phyloP scores from a whole-genome alignment of 2,797 vertebrate genomes.

The Halcyon leucocephala region DNA sequence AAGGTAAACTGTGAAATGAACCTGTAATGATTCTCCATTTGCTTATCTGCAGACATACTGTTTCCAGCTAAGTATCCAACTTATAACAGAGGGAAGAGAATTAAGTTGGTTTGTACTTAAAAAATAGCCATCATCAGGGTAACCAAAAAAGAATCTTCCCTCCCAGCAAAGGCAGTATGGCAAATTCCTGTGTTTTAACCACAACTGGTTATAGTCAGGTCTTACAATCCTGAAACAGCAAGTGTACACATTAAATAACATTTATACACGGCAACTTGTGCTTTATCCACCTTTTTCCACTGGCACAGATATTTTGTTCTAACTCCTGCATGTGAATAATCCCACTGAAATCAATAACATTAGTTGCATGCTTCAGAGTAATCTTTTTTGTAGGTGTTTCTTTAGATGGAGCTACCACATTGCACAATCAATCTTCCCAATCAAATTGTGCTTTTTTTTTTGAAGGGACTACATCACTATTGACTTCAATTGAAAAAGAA shows the following conservation, averaged over 20 bases:
- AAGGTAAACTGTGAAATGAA: not conserved
- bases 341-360: not conserved
- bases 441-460: not conserved
- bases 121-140: not conserved
- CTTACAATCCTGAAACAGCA: not conserved
- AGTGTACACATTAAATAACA: not conserved
- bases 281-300: not conserved
- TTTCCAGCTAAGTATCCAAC: not conserved
- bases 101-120: not conserved
- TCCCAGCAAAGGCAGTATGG: not conserved
- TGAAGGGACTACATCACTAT: not conserved
- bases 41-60: not conserved
- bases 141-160: not conserved
- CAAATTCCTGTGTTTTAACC: not conserved
- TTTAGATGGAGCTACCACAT: not conserved
- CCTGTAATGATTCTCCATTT: constrained; percentile 5
- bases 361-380: not conserved
- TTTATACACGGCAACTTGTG: not conserved
- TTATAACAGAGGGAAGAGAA: not conserved
- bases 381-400: not conserved
- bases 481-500: not conserved
- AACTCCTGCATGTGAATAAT: not conserved
- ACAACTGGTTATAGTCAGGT: not conserved
- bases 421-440: not conserved
- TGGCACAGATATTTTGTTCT: not conserved